Evolutionary conservation across 2,888 invertebrate genomes (phyloP), one percentile per base, ranked within the genome.

Genomic region (Tipula confusa): DNA sequence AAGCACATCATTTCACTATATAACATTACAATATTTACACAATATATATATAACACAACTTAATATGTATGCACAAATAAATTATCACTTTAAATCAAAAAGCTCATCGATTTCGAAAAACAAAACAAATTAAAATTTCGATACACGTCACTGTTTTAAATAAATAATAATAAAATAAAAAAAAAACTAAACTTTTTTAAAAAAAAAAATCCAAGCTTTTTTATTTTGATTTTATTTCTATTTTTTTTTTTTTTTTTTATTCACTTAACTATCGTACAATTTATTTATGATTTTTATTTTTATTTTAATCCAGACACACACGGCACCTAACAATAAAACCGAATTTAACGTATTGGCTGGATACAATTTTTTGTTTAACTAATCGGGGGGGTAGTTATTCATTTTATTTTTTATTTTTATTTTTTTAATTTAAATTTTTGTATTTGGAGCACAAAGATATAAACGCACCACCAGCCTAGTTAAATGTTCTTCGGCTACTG

Each of bases 261-360:
- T 64, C 64, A 64, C 64, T 64, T 64, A 64, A 64, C 64, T 24
- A 64, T 64, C 64, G 64, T 64, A 64, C 64, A 7, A 64, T 64
- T 33, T 33, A 33, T 33, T 33, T 33, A 33, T 33, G 11, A 2
- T n/a, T n/a, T 43, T n/a, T 64, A 24, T 24, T 33, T 33, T 64
- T 64, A 9, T 24, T 43, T 43, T 43, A 43, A 64, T 64, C 18
- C 64, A 64, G 24, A 64, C 9, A 9, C 64, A 64, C 64, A 64
- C 64, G 64, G 9, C 64, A 64, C 64, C 7, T 64, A 18, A 64
- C 64, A 64, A 64, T 64, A 64, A 64, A 64, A 64, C 64, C 64
- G 64, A 64, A 24, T 64, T 64, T 24, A 64, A 64, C 64, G 64
- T 64, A 64, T 64, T 64, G 64, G 64, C 64, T 64, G 64, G 64